Evolutionary conservation across 2,113 vertebrate species (phyloP), one percentile per base, ranked within the genome.

Genomic region (Hemiscyllium ocellatum): DNA sequence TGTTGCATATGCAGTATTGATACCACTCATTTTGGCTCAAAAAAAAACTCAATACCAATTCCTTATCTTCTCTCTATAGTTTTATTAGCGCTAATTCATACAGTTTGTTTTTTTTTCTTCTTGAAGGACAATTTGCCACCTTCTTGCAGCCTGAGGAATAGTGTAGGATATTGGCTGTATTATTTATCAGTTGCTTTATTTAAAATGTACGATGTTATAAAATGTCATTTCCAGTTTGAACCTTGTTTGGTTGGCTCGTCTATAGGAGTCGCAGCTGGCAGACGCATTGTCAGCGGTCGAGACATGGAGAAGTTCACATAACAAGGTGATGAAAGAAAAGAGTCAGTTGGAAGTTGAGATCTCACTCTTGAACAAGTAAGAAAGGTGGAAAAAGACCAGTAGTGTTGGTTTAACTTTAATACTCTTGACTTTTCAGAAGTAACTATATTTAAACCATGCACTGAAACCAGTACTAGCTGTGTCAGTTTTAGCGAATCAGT

Each of bases 351-450:
- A 99, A 96, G 93, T 97, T 33, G 98, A 99, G 96, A 96, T 98
- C 0, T 97, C 98, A 0, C 95, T 97, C 20, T 96, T 99, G 95
- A 99, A 98, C 80, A 98, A 98, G 99, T 99, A 97, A 78, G 96
- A 96, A 8, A 68, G 20, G 22, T 94, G 56, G 17, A 90, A n/a
- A 90, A 52, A 95, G 47, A 93, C 61, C 19, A 42, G 78, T 19
- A n/a, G 33, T 68, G 15, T 72, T 7, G 56, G 26, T 47, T 52
- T 13, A 29, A 26, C 50, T 26, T 50, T 69, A 94, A 20, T 12
- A 50, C 33, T 68, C n/a, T 20, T 65, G 19, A 19, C 56, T 33
- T 37, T 93, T 66, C 4, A 20, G 80, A 19, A 83, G 37, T 83
- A 47, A 20, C 37, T 37, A 22, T 93, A 37, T 68, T 93, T 93